Percentiles rank a stretch among this genome's conserved stretches.
Conservation (phyloP, 2,797 vertebrate genomes). For the Poecilia velifera region DNA sequence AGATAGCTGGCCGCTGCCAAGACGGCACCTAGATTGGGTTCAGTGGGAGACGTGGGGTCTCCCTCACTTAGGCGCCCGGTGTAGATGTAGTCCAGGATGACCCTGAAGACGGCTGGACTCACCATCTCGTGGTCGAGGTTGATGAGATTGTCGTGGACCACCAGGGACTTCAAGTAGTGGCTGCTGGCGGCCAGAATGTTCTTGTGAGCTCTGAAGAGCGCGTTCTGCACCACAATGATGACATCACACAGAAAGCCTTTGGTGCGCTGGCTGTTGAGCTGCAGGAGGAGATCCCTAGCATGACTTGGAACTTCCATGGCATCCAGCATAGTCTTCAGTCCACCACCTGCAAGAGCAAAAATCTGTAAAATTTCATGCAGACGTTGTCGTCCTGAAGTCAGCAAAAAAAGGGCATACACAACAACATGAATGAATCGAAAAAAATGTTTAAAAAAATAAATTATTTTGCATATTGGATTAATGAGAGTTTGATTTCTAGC, state of each 20-base stretch:
- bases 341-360: constrained; percentile 87
- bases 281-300: constrained; percentile 97
- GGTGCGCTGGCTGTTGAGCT: constrained; percentile 98
- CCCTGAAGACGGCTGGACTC: constrained; percentile 96
- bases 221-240: constrained; percentile 99
- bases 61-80: constrained; percentile 92
- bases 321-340: constrained; percentile 96
- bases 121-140: constrained; percentile 99
- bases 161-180: constrained; percentile 99
- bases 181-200: constrained; percentile 99
- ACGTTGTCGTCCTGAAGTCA: constrained; percentile 22
- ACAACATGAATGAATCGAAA: background rate
- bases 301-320: constrained; percentile 98
- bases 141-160: constrained; percentile 99
- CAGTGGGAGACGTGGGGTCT: constrained; percentile 85
- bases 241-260: constrained; percentile 99
- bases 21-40: constrained; percentile 92
- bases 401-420: constrained; percentile 5
- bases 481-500: background rate
- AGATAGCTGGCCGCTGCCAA: constrained; percentile 98
- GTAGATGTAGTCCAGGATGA: constrained; percentile 99
- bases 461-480: background rate
- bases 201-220: constrained; percentile 98
- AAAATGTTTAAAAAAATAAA: background rate
- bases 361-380: constrained; percentile 69